A percentile compares a stretch with the other conserved stretches of the same genome.
These are phyloP conservation scores for Ladona fulva DNA, from an alignment of 1,140 invertebrate species.

Conservation along the genomic window DNA sequence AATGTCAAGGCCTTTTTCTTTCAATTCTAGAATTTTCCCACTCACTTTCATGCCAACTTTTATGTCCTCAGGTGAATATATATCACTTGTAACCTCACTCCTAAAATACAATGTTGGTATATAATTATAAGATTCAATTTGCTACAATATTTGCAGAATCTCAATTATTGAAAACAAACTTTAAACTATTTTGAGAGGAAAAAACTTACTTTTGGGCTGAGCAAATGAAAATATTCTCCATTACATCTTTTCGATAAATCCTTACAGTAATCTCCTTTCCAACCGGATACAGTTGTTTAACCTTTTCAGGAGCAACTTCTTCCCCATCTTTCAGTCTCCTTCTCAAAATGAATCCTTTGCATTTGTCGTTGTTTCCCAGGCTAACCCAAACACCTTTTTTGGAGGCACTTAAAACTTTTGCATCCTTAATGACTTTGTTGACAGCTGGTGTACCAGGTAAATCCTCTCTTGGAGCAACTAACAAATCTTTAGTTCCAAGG, in stretches of 20 bases:
- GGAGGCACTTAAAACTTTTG: background rate
- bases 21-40: background rate
- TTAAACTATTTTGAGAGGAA: background rate
- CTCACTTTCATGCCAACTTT: background rate
- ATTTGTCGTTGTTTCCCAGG: background rate
- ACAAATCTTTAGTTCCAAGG: background rate
- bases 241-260: background rate
- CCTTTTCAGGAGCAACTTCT: background rate
- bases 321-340: background rate
- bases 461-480: too few relatives aligned
- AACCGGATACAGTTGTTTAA: background rate
- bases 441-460: background rate
- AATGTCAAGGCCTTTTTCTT: background rate
- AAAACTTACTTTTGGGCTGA: constrained; percentile 13
- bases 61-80: background rate
- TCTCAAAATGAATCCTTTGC: background rate
- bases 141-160: too few relatives aligned
- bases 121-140: too few relatives aligned
- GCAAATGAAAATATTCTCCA: constrained; percentile 16
- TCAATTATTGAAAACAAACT: background rate
- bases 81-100: too few relatives aligned
- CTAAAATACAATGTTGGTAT: too few relatives aligned
- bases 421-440: background rate
- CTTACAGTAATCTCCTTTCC: background rate
- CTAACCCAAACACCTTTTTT: background rate